Conservation (phyloP, 2,888 invertebrate genomes). For the Acrobasis suavella region DNA sequence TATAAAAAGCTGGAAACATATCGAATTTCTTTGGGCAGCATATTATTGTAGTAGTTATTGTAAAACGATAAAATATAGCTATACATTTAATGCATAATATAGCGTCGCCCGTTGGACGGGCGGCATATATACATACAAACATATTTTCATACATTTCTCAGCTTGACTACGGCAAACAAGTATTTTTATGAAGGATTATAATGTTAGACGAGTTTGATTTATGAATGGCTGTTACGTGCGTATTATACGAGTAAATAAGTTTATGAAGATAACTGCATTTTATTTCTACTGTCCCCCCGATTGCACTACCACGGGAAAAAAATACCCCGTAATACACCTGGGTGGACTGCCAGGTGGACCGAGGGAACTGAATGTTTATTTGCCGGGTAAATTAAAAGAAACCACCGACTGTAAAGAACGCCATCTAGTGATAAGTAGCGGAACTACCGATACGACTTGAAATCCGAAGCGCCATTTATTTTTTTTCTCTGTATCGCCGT, state of each 20-base stretch:
- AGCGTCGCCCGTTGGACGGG: background rate
- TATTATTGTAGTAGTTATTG: conserved; percentile 2
- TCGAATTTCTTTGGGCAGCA: conserved; percentile 16
- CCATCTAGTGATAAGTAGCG: no score
- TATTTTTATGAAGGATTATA: conserved; percentile 25
- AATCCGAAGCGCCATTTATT: no score
- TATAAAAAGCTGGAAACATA: conserved; percentile 18
- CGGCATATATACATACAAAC: background rate
- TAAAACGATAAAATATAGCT: background rate
- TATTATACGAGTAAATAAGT: conserved; percentile 52
- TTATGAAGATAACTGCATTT: conserved; percentile 39
- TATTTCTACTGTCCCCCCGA: conserved; percentile 29
- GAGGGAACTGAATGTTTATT: no score
- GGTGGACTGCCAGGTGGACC: no score
- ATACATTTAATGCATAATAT: conserved; percentile 7
- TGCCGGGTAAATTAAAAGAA: no score
- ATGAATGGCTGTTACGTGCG: conserved; percentile 48
- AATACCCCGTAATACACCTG: no score
- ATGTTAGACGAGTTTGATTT: conserved; percentile 20
- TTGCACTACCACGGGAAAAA: no score
- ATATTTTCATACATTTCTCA: conserved; percentile 19
- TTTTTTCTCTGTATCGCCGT: no score
- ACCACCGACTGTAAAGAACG: no score
- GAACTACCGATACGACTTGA: no score
- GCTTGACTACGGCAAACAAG: conserved; percentile 18